Evolutionary conservation across 2,113 vertebrate species (phyloP), one percentile per base, ranked within the genome.

Genomic region (Labeo rohita): DNA sequence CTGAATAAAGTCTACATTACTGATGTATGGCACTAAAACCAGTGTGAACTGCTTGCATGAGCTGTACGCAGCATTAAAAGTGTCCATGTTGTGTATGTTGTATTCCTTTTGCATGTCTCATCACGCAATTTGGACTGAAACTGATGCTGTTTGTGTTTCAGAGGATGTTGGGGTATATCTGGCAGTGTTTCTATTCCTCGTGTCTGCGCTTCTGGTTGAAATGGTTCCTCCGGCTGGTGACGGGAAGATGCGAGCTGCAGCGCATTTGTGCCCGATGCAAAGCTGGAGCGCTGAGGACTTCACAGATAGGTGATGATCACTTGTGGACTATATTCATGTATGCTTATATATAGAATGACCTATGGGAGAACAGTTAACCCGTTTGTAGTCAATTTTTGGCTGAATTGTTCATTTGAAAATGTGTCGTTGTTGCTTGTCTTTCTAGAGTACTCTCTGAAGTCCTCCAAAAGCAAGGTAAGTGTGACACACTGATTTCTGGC

Each of bases 201-300:
- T 97, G 96, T 90, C 90, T 99, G 39, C 95, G 97, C 6, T 97
- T 95, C 86, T 99, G 97, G 96, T 83, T 99, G 88, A 99, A 99
- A 93, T 99, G 98, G 97, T 2, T 99, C 61, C 56, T 97, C 85
- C 91, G 97, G 84, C 95, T 97, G 85, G 89, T 94, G 7, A 98
- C 96, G 0, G 94, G 97, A 52, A 97, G 91, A 56, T 98, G 97
- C 91, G 97, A 99, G 90, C 90, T 99, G 84, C 97, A 99, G 94
- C 95, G 98, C 8, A 95, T 99, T 81, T 95, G 95, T 79, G 94
- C 93, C 0, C 87, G 92, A 54, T 90, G 91, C 76, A 88, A 87
- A 88, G 92, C 95, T 2, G 97, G 97, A 0, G 96, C 96, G 2
- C 86, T 83, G 0, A 95, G 97, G 91, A 97, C 98, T 1, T 89